phyloP scores from a whole-genome alignment of 2,888 invertebrate species.

The Drosophila anomalata region DNA sequence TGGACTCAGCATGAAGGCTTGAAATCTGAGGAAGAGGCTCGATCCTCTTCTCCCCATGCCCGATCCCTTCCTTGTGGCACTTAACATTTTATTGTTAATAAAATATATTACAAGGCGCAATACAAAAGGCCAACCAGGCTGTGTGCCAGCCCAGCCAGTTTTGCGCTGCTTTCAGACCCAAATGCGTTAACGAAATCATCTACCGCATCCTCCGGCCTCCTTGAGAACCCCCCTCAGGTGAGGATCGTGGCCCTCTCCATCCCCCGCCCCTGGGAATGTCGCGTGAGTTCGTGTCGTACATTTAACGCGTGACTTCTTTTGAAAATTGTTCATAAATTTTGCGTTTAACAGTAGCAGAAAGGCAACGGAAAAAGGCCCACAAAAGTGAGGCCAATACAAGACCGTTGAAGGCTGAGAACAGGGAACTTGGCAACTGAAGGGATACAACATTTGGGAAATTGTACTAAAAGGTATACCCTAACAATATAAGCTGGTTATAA shows the following conservation, averaged over 20 bases:
- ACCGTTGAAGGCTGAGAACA: conserved; percentile 35
- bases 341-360: conserved; percentile 77
- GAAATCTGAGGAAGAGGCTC: conserved; percentile 31
- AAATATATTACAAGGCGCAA: conserved; percentile 77
- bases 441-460: neutral
- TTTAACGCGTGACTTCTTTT: conserved; percentile 77
- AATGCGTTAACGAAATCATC: conserved; percentile 77
- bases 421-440: conserved; percentile 14
- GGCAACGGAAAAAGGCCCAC: conserved; percentile 46
- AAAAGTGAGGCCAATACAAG: conserved; percentile 31
- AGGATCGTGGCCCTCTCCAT: neutral
- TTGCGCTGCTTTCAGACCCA: conserved; percentile 41
- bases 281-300: conserved; percentile 78
- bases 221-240: conserved; percentile 3
- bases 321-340: conserved; percentile 79
- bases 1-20: conserved; percentile 38
- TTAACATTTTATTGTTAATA: conserved; percentile 80
- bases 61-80: conserved; percentile 64
- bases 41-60: conserved; percentile 7
- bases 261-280: conserved; percentile 50
- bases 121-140: conserved; percentile 68
- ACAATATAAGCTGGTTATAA: too few relatives aligned
- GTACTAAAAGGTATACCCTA: neutral
- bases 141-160: conserved; percentile 13
- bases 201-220: conserved; percentile 21